A percentile compares a stretch with the other conserved stretches of the same genome.
Evolutionary conservation across 2,888 invertebrate genomes (phyloP).

Genomic region (Masnerella sp.): DNA sequence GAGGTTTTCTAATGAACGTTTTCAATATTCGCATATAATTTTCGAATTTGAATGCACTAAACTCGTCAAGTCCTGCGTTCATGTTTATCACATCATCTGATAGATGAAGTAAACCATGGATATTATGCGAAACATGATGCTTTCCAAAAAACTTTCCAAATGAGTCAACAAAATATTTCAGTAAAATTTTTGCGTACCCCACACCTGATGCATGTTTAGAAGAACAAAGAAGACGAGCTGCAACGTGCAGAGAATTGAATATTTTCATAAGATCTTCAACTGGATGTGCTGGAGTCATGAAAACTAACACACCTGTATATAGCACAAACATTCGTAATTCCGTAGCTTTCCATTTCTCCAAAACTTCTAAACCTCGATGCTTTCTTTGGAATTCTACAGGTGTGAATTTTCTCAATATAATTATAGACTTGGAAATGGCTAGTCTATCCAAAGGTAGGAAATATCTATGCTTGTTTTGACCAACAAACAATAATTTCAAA

Average conservation of each 20-base stretch:
- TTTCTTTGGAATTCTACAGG: slow-evolving; percentile 32
- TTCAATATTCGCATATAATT: slow-evolving; percentile 27
- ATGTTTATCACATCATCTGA: slow-evolving; percentile 27
- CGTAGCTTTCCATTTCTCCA: slow-evolving; percentile 41
- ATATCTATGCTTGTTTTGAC: slow-evolving; percentile 5
- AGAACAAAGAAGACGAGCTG: slow-evolving; percentile 5
- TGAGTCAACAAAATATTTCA: slow-evolving; percentile 14
- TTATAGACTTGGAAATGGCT: background rate
- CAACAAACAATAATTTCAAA: slow-evolving; percentile 12
- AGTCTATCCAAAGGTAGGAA: background rate
- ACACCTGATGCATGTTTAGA: background rate
- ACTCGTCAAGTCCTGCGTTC: no score
- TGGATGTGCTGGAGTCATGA: background rate
- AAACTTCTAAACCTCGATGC: slow-evolving; percentile 17
- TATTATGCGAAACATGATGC: slow-evolving; percentile 25
- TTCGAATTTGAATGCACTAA: slow-evolving; percentile 32
- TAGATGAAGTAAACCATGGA: slow-evolving; percentile 27
- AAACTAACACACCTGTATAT: slow-evolving; percentile 15
- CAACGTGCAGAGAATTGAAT: slow-evolving; percentile 5
- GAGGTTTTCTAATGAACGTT: slow-evolving; percentile 13
- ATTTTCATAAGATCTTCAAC: background rate
- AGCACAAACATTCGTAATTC: slow-evolving; percentile 34
- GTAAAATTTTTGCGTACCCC: slow-evolving; percentile 17
- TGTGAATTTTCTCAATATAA: slow-evolving; percentile 13
- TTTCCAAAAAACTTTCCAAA: slow-evolving; percentile 15